Percentiles rank a stretch among this genome's conserved stretches.
These are phyloP conservation scores for Dunckerocampus dactyliophorus DNA, from an alignment of 2,113 vertebrate species.

Conservation along the genomic window DNA sequence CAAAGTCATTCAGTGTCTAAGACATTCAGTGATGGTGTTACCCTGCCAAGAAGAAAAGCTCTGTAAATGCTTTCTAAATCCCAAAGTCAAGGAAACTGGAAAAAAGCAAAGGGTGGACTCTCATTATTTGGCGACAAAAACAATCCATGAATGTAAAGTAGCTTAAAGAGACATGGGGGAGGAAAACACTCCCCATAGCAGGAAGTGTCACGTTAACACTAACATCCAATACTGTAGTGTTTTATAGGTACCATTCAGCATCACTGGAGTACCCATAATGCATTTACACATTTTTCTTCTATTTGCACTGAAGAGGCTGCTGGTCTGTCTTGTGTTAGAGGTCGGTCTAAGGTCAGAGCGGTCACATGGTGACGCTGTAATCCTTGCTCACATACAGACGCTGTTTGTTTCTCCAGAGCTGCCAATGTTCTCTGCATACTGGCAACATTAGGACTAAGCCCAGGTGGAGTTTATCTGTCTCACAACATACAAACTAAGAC, in stretches of 20 bases:
- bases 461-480: conserved; percentile 11
- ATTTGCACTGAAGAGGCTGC: conserved; percentile 33
- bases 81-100: conserved; percentile 35
- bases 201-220: not conserved
- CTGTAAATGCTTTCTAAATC: conserved; percentile 40
- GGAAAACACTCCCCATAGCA: not conserved
- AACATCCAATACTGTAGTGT: too few species aligned
- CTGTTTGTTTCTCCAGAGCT: conserved; percentile 43
- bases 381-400: conserved; percentile 64
- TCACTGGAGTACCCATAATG: not conserved
- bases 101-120: conserved; percentile 37
- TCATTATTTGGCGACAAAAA: conserved; percentile 40
- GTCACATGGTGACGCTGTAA: conserved; percentile 69
- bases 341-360: conserved; percentile 53
- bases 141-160: conserved; percentile 53
- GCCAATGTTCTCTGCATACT: conserved; percentile 17
- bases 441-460: conserved; percentile 52
- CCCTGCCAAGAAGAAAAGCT: conserved; percentile 39
- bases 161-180: conserved; percentile 16
- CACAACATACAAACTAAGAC: conserved; percentile 14
- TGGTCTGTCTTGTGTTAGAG: conserved; percentile 50
- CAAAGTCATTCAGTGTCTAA: conserved; percentile 16
- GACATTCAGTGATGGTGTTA: conserved; percentile 25
- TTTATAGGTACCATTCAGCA: not conserved
- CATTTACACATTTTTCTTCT: conserved; percentile 10